Evolutionary conservation across 2,888 invertebrate genomes (phyloP), one percentile per base, ranked within the genome.

Genomic region (Lasioglossum morio): DNA sequence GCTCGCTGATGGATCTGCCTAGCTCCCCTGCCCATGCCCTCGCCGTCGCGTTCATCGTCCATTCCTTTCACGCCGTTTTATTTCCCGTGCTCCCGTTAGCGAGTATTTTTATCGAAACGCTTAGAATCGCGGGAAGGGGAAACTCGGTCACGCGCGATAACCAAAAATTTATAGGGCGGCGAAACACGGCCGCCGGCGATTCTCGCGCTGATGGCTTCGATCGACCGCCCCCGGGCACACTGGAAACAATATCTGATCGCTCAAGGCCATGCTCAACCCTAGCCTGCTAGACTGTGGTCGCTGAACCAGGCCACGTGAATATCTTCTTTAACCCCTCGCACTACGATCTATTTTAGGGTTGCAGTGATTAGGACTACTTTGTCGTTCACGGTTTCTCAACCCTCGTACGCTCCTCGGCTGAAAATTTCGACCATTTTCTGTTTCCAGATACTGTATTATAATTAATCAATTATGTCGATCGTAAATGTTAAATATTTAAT

Each of bases 91-190:
- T 37, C 69, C 46, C 46, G 23, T 37, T 73, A 63, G 19, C 72
- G 43, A 53, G 53, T 60, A 70, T 46, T 79, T 75, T 63, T 74
- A 46, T 43, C 74, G 66, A 82, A 72, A 66, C 63, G 53, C 74
- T 48, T 7, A 27, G 48, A 72, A 40, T 34, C 72, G 66, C 46
- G 69, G 57, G 57, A 16, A 46, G 70, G 53, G 70, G 43, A 78
- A 66, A 53, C 46, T 72, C 46, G 79, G 60, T 60, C 79, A 60
- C 79, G 79, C 72, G 77, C 72, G 79, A 79, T 79, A 74, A 78
- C 76, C 43, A 70, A 78, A 77, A 84, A 77, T 84, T 84, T 77
- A 82, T 77, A 57, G 82, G 46, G 37, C 76, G 48, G 12, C 34
- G 37, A 37, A 37, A 14, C n/a, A 63, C n/a, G 46, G 14, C 48